phyloP scores from a whole-genome alignment of 2,888 invertebrate genomes.

The Ctenicera cuprea region DNA sequence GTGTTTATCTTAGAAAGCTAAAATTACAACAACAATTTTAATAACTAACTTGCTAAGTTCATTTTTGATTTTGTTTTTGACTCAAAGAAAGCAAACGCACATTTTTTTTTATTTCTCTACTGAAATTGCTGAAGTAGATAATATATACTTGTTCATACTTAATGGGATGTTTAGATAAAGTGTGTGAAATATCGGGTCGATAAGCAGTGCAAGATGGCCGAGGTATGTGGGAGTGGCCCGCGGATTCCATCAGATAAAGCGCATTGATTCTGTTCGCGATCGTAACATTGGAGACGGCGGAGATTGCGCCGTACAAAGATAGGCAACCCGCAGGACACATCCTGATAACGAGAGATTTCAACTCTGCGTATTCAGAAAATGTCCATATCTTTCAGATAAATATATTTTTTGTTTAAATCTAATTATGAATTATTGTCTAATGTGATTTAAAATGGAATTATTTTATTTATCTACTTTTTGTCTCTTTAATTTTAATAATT shows the following conservation, averaged over 20 bases:
- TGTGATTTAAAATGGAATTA: too few species aligned
- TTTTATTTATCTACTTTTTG: too few species aligned
- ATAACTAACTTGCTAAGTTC: too few species aligned
- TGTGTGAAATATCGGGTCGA: conserved; percentile 35
- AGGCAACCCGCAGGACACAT: conserved; percentile 51
- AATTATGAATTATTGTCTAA: too few species aligned
- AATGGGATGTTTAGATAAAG: conserved; percentile 14
- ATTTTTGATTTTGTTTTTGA: too few species aligned
- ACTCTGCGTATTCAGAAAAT: not conserved
- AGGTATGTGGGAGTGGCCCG: conserved; percentile 57
- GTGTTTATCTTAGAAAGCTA: too few species aligned
- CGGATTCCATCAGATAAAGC: conserved; percentile 59
- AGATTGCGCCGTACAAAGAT: conserved; percentile 52
- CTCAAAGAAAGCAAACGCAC: too few species aligned
- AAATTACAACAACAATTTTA: too few species aligned
- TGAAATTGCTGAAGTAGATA: not conserved
- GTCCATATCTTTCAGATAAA: too few species aligned
- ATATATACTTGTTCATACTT: not conserved
- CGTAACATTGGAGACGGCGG: conserved; percentile 56
- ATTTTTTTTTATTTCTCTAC: too few species aligned
- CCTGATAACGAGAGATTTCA: conserved; percentile 37
- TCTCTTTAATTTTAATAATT: too few species aligned
- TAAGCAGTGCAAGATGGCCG: conserved; percentile 59
- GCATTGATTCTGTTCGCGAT: conserved; percentile 57
- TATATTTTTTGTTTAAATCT: too few species aligned